These are phyloP conservation scores for Sturnus vulgaris DNA, from an alignment of 2,113 vertebrate genomes.

Conservation along the genomic window DNA sequence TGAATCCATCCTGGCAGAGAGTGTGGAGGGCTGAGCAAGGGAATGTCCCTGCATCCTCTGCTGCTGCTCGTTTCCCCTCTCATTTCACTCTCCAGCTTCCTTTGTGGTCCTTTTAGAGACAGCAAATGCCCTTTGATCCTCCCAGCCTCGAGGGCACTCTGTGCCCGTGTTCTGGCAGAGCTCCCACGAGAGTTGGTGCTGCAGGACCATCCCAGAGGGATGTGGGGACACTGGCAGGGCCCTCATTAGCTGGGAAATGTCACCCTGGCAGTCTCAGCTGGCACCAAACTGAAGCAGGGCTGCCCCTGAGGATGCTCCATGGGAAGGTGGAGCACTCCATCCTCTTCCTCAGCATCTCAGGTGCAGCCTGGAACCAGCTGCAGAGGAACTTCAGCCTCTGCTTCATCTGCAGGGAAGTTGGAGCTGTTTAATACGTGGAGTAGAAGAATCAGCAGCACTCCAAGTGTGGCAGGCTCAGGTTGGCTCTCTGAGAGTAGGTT, in stretches of 20 bases:
- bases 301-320: not conserved
- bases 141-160: not conserved
- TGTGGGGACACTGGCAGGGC: not conserved
- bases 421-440: not conserved
- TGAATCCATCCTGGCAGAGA: rapidly evolving
- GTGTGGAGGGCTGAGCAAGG: too few species aligned
- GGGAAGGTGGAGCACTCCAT: not conserved
- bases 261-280: not conserved
- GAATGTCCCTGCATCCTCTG: rapidly evolving
- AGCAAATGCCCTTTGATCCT: not conserved
- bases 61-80: not conserved
- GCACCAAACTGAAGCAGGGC: not conserved
- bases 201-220: not conserved
- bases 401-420: not conserved
- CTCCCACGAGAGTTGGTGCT: not conserved
- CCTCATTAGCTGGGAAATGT: not conserved
- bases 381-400: not conserved
- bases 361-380: not conserved
- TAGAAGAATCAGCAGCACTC: not conserved
- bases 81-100: not conserved
- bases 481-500: not conserved
- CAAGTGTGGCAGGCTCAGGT: not conserved
- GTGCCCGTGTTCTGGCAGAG: not conserved
- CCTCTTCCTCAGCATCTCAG: not conserved
- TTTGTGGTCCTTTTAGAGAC: not conserved